A percentile compares a stretch with the other conserved stretches of the same genome.
phyloP scores from a whole-genome alignment of 2,797 vertebrate genomes.

The Taeniopygia guttata region DNA sequence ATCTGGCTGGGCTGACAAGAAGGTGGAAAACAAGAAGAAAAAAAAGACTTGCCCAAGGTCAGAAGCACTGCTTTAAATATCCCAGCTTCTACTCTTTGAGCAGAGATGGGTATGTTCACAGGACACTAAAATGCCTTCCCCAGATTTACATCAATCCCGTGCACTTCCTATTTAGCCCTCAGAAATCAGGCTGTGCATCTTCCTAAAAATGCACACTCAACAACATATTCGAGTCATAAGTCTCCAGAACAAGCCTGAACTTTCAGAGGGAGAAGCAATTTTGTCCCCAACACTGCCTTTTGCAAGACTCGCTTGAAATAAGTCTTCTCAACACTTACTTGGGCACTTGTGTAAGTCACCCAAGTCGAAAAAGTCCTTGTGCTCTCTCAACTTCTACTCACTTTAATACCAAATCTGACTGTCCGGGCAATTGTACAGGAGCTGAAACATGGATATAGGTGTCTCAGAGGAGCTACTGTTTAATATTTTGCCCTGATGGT shows the following conservation, averaged over 20 bases:
- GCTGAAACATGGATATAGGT: not conserved
- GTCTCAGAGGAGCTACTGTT: not conserved
- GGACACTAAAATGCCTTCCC: not conserved
- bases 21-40: not conserved
- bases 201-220: not conserved
- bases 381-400: not conserved
- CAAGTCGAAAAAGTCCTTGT: not conserved
- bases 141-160: not conserved
- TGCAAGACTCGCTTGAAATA: not conserved
- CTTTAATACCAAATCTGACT: not conserved
- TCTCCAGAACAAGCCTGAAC: not conserved
- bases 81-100: not conserved
- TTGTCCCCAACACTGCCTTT: not conserved
- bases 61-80: not conserved
- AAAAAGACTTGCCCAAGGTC: not conserved
- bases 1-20: not conserved
- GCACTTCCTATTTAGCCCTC: not conserved
- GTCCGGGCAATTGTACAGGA: not conserved
- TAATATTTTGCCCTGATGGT: not conserved
- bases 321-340: not conserved
- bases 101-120: not conserved
- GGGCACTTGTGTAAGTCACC: not conserved
- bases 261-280: not conserved
- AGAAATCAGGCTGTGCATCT: not conserved
- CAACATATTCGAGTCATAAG: fast-evolving